phyloP scores from a whole-genome alignment of 1,140 invertebrate genomes.

The Leguminivora glycinivorella region DNA sequence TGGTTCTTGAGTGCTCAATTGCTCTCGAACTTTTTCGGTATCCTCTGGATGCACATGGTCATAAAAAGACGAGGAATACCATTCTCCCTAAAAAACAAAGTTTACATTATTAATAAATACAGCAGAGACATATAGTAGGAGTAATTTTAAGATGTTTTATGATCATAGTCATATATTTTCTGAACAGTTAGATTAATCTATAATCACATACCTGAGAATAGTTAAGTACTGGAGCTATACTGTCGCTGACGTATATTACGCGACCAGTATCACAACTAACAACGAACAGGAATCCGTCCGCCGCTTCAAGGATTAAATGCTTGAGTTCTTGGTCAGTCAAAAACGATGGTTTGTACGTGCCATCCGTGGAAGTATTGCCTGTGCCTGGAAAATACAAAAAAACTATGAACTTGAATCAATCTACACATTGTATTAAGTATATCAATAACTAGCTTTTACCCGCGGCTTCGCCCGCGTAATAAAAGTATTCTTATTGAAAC shows the following conservation, averaged over 20 bases:
- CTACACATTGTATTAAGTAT: too few species aligned
- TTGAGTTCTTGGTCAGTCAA: conserved; percentile 99
- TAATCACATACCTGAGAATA: conserved; percentile 86
- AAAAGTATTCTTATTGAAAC: too few species aligned
- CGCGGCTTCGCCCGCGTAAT: too few species aligned
- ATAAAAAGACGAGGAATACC: conserved; percentile 97
- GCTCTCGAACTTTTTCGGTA: conserved; percentile 98
- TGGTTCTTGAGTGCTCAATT: conserved; percentile 97
- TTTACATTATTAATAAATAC: conserved; percentile 21
- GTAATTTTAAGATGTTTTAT: too few species aligned
- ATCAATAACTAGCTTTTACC: too few species aligned
- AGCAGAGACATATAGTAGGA: conserved; percentile 24
- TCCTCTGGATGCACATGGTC: conserved; percentile 99
- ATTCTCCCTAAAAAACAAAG: conserved; percentile 87
- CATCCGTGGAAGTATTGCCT: conserved; percentile 95
- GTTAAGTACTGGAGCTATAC: conserved; percentile 98
- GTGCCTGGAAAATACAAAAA: conserved; percentile 83
- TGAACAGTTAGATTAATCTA: too few species aligned
- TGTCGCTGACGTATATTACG: conserved; percentile 99
- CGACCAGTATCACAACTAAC: conserved; percentile 98
- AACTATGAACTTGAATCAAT: background rate
- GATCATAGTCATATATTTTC: too few species aligned
- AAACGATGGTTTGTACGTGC: conserved; percentile 98
- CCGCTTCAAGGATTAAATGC: conserved; percentile 98
- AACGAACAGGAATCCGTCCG: conserved; percentile 99